Conservation (phyloP, 2,113 vertebrate genomes). For the Noctilio leporinus region DNA sequence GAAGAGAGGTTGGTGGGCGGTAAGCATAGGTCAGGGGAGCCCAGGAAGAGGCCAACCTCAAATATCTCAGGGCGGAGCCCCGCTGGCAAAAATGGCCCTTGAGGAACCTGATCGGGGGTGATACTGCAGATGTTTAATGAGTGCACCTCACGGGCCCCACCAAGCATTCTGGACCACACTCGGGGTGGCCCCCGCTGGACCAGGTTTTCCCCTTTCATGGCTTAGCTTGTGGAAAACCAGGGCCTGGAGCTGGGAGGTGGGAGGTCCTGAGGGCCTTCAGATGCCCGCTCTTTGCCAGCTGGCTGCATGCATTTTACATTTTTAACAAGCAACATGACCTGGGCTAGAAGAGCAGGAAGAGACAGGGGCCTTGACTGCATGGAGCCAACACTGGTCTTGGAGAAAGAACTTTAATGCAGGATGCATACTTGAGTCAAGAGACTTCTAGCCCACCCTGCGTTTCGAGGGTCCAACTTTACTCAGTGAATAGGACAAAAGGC, state of each 20-base stretch:
- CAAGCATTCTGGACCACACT: neutral
- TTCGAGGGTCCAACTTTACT: neutral
- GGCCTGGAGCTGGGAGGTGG: neutral
- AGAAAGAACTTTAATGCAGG: neutral
- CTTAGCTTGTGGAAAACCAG: neutral
- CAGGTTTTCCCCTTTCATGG: neutral
- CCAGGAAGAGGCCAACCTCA: neutral
- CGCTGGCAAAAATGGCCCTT: neutral
- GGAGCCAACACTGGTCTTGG: neutral
- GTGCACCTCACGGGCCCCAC: fast-evolving
- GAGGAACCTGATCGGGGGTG: neutral
- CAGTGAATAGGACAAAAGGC: neutral
- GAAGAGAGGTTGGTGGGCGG: too few species aligned
- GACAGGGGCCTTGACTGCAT: fast-evolving
- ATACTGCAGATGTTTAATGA: neutral
- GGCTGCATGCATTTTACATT: neutral
- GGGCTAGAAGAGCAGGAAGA: neutral
- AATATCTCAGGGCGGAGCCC: neutral
- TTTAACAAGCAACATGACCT: neutral
- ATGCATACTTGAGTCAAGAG: neutral
- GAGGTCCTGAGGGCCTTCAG: neutral
- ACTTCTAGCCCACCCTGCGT: neutral
- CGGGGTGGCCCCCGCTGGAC: neutral
- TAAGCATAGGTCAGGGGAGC: fast-evolving
- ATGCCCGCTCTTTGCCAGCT: neutral